Percentiles rank a stretch among this genome's conserved stretches.
Evolutionary conservation across 2,888 invertebrate species (phyloP).

Genomic region (Cataglyphis cursor): DNA sequence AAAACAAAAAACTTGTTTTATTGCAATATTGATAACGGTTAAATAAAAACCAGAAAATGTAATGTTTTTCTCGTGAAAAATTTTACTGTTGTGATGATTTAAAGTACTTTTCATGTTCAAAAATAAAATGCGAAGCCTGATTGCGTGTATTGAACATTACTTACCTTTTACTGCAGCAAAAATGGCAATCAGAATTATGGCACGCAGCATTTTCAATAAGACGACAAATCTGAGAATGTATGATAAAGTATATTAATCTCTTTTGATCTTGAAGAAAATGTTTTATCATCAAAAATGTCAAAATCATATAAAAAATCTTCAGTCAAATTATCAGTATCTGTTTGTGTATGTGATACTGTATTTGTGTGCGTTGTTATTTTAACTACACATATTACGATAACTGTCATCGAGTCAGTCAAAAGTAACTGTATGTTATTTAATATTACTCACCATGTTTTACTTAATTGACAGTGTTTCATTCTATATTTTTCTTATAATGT

Average conservation of each 20-base stretch:
- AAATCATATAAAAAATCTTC: neutral
- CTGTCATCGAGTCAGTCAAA: neutral
- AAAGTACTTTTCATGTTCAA: neutral
- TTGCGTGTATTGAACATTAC: neutral
- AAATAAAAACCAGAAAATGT: neutral
- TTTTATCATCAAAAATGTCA: neutral
- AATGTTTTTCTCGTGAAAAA: neutral
- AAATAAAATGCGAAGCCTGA: neutral
- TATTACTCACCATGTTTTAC: neutral
- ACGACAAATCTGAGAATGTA: neutral
- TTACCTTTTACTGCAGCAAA: conserved; percentile 16
- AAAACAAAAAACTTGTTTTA: neutral
- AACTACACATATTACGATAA: neutral
- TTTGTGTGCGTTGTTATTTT: neutral
- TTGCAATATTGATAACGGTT: neutral
- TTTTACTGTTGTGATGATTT: neutral
- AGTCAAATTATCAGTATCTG: neutral
- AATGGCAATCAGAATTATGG: neutral
- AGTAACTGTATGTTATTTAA: neutral
- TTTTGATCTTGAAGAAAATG: neutral
- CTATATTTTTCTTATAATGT: neutral
- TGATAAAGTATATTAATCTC: neutral
- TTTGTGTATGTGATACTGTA: neutral
- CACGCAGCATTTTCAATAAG: neutral
- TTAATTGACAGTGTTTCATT: neutral